phyloP scores from a whole-genome alignment of 2,888 invertebrate species.

The Balanococcus diminutus region DNA sequence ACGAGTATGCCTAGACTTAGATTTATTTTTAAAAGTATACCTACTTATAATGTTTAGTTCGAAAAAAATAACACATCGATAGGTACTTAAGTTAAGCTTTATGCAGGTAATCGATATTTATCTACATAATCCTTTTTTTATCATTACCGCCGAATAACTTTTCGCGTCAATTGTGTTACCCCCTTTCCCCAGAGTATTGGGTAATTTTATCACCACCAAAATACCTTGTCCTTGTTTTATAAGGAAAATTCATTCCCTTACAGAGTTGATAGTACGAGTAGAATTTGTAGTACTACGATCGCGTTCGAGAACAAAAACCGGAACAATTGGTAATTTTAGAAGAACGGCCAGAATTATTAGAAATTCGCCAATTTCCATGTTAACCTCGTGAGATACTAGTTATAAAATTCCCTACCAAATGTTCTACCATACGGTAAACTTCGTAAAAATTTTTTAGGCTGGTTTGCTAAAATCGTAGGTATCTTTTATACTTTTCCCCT shows the following conservation, averaged over 20 bases:
- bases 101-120: neutral
- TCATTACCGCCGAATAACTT: neutral
- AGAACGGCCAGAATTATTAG: neutral
- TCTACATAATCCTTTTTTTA: conserved; percentile 15
- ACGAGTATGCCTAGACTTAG: too few species aligned
- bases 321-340: neutral
- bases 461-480: neutral
- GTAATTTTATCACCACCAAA: neutral
- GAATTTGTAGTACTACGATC: neutral
- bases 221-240: neutral
- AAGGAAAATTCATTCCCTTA: neutral
- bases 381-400: conserved; percentile 11
- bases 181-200: neutral
- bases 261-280: neutral
- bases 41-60: neutral
- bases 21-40: neutral
- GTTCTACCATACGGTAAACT: neutral
- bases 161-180: neutral
- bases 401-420: neutral
- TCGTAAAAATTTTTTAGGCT: neutral
- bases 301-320: neutral
- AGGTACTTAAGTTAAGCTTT: neutral
- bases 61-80: neutral
- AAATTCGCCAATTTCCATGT: conserved; percentile 1
- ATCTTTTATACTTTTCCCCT: neutral